Base-by-base conservation (phyloP, 2,113 vertebrate genomes). In the Phoxinus phoxinus region DNA sequence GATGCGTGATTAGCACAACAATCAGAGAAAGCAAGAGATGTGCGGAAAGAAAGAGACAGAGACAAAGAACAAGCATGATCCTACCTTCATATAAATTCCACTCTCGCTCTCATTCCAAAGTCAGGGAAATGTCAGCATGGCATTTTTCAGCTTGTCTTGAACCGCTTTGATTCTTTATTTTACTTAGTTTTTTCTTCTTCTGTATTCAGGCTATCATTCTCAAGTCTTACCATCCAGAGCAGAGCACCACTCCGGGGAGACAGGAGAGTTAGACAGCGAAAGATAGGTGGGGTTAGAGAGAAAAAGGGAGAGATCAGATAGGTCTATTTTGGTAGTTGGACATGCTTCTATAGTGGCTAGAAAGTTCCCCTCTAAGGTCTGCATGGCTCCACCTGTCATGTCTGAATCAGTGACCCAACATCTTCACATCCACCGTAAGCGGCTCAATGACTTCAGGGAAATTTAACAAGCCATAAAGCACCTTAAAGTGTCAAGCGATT, bases 1-100 rank as follows among this genome's bases (percentile, higher is more conserved):
- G n/a, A 46, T 74, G n/a, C 6, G 4, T 27, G 41, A 74, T 74
- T n/a, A 48, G n/a, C n/a, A 74, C 13, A 73, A 73, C 23, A 46
- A 72, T n/a, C 93, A 95, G 93, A 94, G 85, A 84, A 86, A 89
- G 89, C 35, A 27, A 30, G 87, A 89, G 3, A 37, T 71, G 67
- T 86, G 91, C 88, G 88, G 84, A 80, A 89, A 23, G 63, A 21
- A 65, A 67, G 69, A 71, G 63, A 67, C 48, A 61, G 46, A 58
- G 53, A 35, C 12, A 59, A 1, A 35, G 65, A 72, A n/a, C 10
- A 12, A 41, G 61, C n/a, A n/a, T 48, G 10, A 21, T 72, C 37
- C 27, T 75, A 30, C 51, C 35, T 10, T 75, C 82, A 75, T 30
- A 32, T 61, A 84, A 77, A 65, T 75, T 84, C 37, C 41, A 11